Evolutionary conservation across 2,797 vertebrate species (phyloP).

Genomic region (Sebastes oblongus): DNA sequence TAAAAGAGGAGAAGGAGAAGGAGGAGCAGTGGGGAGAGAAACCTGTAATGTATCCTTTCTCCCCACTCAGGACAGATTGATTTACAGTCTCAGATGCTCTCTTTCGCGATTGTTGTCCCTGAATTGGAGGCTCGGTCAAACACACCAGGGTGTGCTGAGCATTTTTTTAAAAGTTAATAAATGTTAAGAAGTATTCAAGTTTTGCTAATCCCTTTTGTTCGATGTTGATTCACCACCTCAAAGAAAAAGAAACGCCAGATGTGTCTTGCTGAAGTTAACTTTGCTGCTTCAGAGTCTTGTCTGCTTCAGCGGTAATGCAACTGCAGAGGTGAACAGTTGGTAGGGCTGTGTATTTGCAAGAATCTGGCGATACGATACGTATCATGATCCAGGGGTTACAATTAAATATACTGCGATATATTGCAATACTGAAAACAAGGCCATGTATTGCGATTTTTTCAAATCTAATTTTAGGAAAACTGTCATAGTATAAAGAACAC

Average conservation of each 20-base stretch:
- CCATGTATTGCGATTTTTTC: too few species aligned
- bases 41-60: constrained; percentile 48
- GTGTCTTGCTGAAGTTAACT: not conserved
- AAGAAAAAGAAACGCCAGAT: not conserved
- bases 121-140: not conserved
- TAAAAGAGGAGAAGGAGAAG: constrained; percentile 22
- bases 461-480: too few species aligned
- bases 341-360: too few species aligned
- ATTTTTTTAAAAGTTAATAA: constrained; percentile 10
- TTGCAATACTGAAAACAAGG: too few species aligned
- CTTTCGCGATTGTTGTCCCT: constrained; percentile 2
- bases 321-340: not conserved
- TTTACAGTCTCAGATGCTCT: constrained; percentile 53
- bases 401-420: too few species aligned
- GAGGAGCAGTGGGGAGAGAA: constrained; percentile 11
- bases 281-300: not conserved
- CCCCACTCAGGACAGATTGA: constrained; percentile 21
- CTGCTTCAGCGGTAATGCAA: not conserved
- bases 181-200: constrained; percentile 15
- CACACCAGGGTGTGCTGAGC: not conserved
- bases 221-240: not conserved
- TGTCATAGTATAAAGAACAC: too few species aligned
- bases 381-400: too few species aligned
- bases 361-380: too few species aligned
- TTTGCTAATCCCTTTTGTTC: not conserved